Conservation (phyloP, 2,113 vertebrate genomes). For the Paramormyrops kingsleyae region DNA sequence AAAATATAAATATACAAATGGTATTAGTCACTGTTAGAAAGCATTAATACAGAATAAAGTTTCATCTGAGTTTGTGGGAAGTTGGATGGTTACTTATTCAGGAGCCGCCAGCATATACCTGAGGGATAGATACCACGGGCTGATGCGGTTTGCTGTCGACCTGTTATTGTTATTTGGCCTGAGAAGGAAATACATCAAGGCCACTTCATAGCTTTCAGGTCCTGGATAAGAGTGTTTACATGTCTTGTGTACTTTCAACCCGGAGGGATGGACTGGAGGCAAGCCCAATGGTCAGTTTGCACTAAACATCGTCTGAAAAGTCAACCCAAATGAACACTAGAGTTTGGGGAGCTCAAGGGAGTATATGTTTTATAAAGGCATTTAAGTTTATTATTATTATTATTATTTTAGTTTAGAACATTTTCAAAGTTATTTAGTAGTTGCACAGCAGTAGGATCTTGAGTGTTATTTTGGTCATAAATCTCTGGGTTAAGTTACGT, state of each 20-base stretch:
- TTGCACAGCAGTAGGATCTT: background rate
- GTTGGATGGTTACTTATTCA: background rate
- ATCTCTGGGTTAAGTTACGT: background rate
- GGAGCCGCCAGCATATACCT: background rate
- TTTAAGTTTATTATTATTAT: background rate
- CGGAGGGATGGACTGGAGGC: background rate
- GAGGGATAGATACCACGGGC: background rate
- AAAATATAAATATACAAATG: background rate
- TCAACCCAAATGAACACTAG: background rate
- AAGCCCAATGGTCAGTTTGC: background rate
- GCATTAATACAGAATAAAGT: background rate
- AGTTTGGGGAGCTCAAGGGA: background rate
- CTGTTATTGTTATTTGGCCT: background rate
- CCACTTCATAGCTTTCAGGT: background rate
- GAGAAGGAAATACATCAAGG: background rate
- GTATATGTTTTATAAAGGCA: background rate
- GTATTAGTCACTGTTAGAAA: background rate
- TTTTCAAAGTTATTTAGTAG: background rate
- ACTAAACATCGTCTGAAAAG: background rate
- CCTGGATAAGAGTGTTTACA: background rate
- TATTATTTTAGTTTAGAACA: background rate
- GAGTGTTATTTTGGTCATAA: background rate
- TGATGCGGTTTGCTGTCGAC: background rate
- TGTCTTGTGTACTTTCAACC: constrained; percentile 7
- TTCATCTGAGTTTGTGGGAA: background rate